Conservation (phyloP, 2,888 invertebrate species). For the Epinotia nisella region DNA sequence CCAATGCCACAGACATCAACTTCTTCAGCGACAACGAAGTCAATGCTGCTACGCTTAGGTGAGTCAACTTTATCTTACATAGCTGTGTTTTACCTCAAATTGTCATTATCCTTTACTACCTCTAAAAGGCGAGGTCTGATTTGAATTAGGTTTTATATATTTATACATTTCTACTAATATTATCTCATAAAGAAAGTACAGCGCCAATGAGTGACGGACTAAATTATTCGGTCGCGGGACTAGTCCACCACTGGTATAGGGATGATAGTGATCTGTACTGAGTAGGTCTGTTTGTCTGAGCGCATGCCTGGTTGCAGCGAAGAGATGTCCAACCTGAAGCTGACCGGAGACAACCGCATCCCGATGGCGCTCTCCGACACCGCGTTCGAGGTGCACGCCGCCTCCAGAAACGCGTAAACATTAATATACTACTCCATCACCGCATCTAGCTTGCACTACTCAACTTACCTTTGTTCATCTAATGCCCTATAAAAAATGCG, state of each 20-base stretch:
- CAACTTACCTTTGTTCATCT: conserved; percentile 35
- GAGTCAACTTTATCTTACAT: conserved; percentile 54
- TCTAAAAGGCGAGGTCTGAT: conserved; percentile 27
- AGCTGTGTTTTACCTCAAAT: conserved; percentile 21
- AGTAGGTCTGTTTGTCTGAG: conserved; percentile 48
- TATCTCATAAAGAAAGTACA: not conserved
- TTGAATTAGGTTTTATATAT: not conserved
- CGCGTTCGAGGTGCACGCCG: conserved; percentile 82
- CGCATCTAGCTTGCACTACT: conserved; percentile 60
- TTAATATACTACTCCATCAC: conserved; percentile 54
- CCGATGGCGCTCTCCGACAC: conserved; percentile 82
- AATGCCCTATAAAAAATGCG: conserved; percentile 23
- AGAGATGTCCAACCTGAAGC: conserved; percentile 82
- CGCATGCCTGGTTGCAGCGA: conserved; percentile 75
- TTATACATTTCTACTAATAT: not conserved
- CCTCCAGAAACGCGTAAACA: conserved; percentile 82
- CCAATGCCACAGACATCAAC: conserved; percentile 78
- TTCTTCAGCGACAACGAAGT: conserved; percentile 98
- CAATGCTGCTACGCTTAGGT: conserved; percentile 87
- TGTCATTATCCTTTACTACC: conserved; percentile 18
- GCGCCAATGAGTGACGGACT: not conserved
- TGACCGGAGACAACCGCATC: conserved; percentile 81
- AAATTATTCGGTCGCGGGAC: not conserved
- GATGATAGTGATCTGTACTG: conserved; percentile 7
- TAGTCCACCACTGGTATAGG: not conserved